A percentile compares a stretch with the other conserved stretches of the same genome.
Evolutionary conservation across 2,113 vertebrate species (phyloP).

Genomic region (Atlantisia rogersi): DNA sequence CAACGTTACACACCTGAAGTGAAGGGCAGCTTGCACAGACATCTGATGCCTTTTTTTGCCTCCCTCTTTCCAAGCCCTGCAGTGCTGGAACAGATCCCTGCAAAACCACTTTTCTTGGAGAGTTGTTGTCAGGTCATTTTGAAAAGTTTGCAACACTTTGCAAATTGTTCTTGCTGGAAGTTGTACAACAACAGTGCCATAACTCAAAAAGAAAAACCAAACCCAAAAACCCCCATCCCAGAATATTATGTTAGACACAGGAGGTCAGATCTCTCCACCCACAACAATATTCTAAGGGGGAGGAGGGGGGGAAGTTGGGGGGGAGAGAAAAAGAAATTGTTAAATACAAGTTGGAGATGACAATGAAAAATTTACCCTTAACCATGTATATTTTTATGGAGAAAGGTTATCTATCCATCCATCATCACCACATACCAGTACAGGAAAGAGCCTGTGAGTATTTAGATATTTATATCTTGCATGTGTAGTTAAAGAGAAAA

Average conservation of each 20-base stretch:
- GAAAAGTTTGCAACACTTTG: conserved; percentile 41
- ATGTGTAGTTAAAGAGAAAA: background rate
- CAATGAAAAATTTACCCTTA: conserved; percentile 18
- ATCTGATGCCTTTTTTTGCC: background rate
- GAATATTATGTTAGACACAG: background rate
- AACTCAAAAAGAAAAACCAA: background rate
- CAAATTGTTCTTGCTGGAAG: conserved; percentile 53
- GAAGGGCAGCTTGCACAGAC: background rate
- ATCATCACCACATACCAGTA: background rate
- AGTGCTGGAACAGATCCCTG: background rate
- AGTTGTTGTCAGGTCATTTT: conserved; percentile 52
- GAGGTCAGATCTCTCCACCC: conserved; percentile 16
- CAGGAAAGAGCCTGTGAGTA: conserved; percentile 6
- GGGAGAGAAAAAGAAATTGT: background rate
- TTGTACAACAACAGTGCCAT: conserved; percentile 13
- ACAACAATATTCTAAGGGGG: background rate
- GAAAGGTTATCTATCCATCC: conserved; percentile 50
- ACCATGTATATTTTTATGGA: conserved; percentile 26
- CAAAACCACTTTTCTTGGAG: conserved; percentile 23
- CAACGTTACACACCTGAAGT: background rate
- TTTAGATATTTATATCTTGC: conserved; percentile 20
- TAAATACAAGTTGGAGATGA: background rate
- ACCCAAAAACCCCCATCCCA: background rate
- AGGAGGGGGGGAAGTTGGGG: background rate
- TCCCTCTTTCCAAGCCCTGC: background rate